Conservation (phyloP, 2,888 invertebrate species). For the Melinopterus prodromus region DNA sequence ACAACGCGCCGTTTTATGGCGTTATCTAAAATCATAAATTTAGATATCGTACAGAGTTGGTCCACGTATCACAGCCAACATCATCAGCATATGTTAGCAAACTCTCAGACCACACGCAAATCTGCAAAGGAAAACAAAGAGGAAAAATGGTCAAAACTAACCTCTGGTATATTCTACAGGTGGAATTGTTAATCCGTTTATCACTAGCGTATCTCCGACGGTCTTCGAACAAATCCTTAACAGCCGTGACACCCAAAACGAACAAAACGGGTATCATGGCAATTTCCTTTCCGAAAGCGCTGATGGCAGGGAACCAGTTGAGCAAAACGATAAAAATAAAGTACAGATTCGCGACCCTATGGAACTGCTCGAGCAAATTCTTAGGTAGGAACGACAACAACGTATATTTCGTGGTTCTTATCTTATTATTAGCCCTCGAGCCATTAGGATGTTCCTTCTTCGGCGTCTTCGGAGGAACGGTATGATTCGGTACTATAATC, state of each 20-base stretch:
- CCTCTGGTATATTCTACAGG: conserved; percentile 92
- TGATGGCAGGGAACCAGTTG: conserved; percentile 95
- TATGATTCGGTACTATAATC: conserved; percentile 84
- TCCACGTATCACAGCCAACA: neutral
- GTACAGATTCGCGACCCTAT: conserved; percentile 96
- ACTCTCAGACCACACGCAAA: too few relatives aligned
- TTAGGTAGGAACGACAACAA: conserved; percentile 93
- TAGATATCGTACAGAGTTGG: neutral
- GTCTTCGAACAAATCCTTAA: conserved; percentile 96
- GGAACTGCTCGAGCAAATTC: conserved; percentile 97
- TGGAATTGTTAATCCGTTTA: conserved; percentile 91
- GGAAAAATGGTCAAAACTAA: conserved; percentile 61
- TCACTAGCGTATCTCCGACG: conserved; percentile 89
- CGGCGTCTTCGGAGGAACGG: conserved; percentile 82
- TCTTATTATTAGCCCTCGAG: conserved; percentile 82
- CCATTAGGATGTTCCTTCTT: conserved; percentile 85
- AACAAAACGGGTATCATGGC: conserved; percentile 95
- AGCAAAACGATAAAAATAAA: conserved; percentile 96
- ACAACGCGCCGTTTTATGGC: neutral
- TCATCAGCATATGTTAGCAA: neutral
- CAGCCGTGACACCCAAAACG: conserved; percentile 92
- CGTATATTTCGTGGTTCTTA: conserved; percentile 95
- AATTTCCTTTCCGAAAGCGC: conserved; percentile 95
- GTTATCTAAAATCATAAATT: neutral
- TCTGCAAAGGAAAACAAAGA: too few relatives aligned